These are phyloP conservation scores for Drosophila anomalata DNA, from an alignment of 2,888 invertebrate species.

Conservation along the genomic window DNA sequence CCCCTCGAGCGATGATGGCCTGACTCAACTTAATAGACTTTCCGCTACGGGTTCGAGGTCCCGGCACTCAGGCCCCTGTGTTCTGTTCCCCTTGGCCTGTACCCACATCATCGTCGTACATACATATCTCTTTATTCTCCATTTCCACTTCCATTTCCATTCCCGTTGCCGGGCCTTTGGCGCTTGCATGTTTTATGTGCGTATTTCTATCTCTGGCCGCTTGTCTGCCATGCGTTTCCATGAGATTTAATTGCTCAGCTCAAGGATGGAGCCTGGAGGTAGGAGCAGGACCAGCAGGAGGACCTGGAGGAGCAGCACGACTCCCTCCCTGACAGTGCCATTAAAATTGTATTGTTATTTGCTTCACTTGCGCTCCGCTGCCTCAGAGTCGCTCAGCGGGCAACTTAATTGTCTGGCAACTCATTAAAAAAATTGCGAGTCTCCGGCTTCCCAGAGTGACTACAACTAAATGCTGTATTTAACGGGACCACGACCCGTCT, in stretches of 20 bases:
- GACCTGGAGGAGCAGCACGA: constrained; percentile 10
- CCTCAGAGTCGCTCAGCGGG: constrained; percentile 23
- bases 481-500: no score
- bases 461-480: constrained; percentile 60
- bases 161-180: constrained; percentile 2
- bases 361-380: constrained; percentile 41
- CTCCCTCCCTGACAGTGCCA: constrained; percentile 52
- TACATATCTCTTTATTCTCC: constrained; percentile 5
- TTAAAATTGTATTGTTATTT: constrained; percentile 73
- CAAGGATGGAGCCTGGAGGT: constrained; percentile 4
- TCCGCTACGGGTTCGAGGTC: constrained; percentile 5
- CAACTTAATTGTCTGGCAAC: constrained; percentile 74
- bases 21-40: constrained; percentile 43
- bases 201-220: constrained; percentile 10
- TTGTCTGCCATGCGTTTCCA: constrained; percentile 49
- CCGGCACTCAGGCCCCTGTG: neutral
- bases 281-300: neutral
- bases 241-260: constrained; percentile 65
- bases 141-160: neutral
- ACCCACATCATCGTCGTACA: constrained; percentile 16
- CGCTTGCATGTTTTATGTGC: constrained; percentile 33
- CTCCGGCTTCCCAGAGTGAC: constrained; percentile 18
- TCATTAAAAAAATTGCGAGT: constrained; percentile 60
- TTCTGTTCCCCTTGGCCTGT: neutral
- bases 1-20: constrained; percentile 1